Conservation (phyloP, 2,888 invertebrate genomes). For the Halocaridina rubra region DNA sequence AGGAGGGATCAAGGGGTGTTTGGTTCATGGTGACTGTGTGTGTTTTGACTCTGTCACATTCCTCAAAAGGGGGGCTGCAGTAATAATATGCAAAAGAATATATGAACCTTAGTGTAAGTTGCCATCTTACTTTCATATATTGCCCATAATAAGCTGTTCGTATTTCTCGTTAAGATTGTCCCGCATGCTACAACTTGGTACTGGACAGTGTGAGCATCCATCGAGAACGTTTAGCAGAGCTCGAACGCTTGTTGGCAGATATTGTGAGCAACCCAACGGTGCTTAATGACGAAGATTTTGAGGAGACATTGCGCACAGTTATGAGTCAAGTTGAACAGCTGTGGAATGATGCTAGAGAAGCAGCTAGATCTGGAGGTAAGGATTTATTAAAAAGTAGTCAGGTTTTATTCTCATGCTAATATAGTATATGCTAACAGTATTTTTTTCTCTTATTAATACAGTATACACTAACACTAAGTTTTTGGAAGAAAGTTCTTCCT, state of each 20-base stretch:
- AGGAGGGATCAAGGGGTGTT: too few species aligned
- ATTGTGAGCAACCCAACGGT: constrained; percentile 94
- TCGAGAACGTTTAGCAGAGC: constrained; percentile 77
- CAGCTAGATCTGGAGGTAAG: constrained; percentile 56
- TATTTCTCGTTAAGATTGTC: constrained; percentile 76
- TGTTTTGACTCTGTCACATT: too few species aligned
- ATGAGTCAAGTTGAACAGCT: constrained; percentile 81
- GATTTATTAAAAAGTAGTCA: neutral
- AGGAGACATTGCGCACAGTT: constrained; percentile 82
- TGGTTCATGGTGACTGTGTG: too few species aligned
- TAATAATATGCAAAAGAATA: too few species aligned
- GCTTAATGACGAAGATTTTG: constrained; percentile 91
- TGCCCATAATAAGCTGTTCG: neutral
- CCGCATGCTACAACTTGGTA: constrained; percentile 94
- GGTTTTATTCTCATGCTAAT: too few species aligned
- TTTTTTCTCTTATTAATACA: too few species aligned
- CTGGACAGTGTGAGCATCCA: constrained; percentile 86
- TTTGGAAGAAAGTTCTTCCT: too few species aligned
- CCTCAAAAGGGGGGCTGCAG: too few species aligned
- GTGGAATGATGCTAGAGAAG: constrained; percentile 77
- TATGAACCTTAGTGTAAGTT: too few species aligned
- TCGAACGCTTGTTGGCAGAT: constrained; percentile 82
- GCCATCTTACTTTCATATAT: too few species aligned
- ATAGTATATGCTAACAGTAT: too few species aligned
- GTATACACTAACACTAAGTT: too few species aligned